Evolutionary conservation across 2,888 invertebrate species (phyloP), one percentile per base, ranked within the genome.

Genomic region (Patella caerulea): DNA sequence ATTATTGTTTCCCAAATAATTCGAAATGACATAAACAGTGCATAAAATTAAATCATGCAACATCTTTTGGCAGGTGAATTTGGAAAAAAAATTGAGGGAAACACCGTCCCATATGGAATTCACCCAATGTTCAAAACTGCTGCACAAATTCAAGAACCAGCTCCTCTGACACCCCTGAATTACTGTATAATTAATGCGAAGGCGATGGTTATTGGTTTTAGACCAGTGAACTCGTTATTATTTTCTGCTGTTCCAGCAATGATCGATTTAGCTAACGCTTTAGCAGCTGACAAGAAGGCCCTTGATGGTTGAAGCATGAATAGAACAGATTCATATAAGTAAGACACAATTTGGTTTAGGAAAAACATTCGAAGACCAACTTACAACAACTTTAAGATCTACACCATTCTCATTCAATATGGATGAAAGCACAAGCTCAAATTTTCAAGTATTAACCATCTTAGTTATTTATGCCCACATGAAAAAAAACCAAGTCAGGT

Each of bases 391-490:
- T 19, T 24, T 82, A 54, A 69, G 72, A 19, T 17, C 52, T 55
- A 52, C 4, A 45, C 56, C 72, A n/a, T 80, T 82, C 70, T 81
- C 80, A 29, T 45, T 83, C n/a, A 83, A 80, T 55, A 65, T 83
- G 12, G 80, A 80, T 74, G 79, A 79, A 71, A 55, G 55, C 34
- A 81, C 81, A 34, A 80, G 77, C 34, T 77, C 73, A 15, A 80
- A 78, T 29, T 72, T 78, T 12, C 53, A 73, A 15, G 77, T 84
- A 7, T 29, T 84, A 45, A 59, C 82, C 45, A 72, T 83, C 19
- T 73, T 84, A 9, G 78, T 82, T 0, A 79, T 75, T 55, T 79
- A 74, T 45, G 82, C 77, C 70, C 70, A 55, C 69, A 17, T n/a
- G 34, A 14, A 56, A 14, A 56, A 52, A n/a, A 73, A 76, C 12